A percentile compares a stretch with the other conserved stretches of the same genome.
Evolutionary conservation across 1,140 invertebrate species (phyloP).

Genomic region (Cryptotermes secundus): DNA sequence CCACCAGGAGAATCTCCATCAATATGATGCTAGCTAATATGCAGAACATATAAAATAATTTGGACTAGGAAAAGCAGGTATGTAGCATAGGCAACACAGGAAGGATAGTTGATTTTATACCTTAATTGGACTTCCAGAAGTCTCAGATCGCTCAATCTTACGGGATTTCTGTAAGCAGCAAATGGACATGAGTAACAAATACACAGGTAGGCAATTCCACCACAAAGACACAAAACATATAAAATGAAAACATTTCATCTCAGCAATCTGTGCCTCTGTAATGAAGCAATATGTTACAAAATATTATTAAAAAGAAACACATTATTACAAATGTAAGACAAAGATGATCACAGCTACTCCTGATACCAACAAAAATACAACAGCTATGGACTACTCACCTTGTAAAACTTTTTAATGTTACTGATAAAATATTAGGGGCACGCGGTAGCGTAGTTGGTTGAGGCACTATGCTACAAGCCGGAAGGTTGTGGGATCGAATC

Average conservation of each 20-base stretch:
- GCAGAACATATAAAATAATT: not conserved
- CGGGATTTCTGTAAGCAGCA: conserved; percentile 61
- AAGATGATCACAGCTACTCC: not conserved
- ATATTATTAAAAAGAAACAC: not conserved
- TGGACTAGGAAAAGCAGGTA: not conserved
- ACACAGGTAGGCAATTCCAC: not conserved
- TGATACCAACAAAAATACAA: too few relatives aligned
- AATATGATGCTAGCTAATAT: not conserved
- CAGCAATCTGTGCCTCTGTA: not conserved
- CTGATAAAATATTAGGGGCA: too few relatives aligned
- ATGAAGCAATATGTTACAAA: not conserved
- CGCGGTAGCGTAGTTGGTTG: too few relatives aligned
- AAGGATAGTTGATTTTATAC: conserved; percentile 43
- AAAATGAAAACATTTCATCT: not conserved
- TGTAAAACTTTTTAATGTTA: too few relatives aligned
- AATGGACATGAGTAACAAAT: conserved; percentile 10
- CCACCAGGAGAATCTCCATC: not conserved
- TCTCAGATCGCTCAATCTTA: conserved; percentile 59
- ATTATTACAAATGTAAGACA: not conserved
- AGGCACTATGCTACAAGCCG: too few relatives aligned
- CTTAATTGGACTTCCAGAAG: conserved; percentile 53
- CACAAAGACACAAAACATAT: not conserved
- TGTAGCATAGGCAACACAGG: not conserved
- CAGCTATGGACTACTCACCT: too few relatives aligned
- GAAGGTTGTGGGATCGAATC: too few relatives aligned